Conservation (phyloP, 2,797 vertebrate species). For the Gallinago solitaria region DNA sequence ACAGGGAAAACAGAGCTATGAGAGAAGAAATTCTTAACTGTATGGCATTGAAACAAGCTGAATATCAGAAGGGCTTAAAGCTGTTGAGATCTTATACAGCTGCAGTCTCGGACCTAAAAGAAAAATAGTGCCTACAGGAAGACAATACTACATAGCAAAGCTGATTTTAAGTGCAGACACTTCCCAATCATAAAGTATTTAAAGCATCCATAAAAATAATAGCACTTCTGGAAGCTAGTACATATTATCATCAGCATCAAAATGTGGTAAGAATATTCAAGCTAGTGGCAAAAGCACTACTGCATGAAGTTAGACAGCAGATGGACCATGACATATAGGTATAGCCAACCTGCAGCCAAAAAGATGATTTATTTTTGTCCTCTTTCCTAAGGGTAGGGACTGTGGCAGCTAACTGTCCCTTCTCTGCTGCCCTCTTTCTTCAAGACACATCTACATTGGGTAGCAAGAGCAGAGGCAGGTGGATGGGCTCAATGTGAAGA, state of each 20-base stretch:
- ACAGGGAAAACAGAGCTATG: neutral
- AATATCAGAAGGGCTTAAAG: neutral
- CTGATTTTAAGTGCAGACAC: neutral
- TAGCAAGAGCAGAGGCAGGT: neutral
- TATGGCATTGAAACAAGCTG: neutral
- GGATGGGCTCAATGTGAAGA: neutral
- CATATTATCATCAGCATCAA: neutral
- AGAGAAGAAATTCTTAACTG: neutral
- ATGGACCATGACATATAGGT: neutral
- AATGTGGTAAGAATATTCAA: neutral
- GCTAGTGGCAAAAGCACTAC: neutral
- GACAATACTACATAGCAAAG: neutral
- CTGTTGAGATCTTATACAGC: neutral
- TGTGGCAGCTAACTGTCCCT: neutral
- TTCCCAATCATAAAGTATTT: neutral
- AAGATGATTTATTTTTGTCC: neutral
- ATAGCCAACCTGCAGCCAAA: neutral
- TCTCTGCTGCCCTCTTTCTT: neutral
- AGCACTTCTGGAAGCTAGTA: neutral
- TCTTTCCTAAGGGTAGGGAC: neutral
- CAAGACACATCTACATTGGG: neutral
- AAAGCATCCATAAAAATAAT: neutral
- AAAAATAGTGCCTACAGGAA: neutral
- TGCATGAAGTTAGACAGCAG: neutral
- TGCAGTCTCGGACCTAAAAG: neutral